phyloP scores from a whole-genome alignment of 1,140 invertebrate species.

The Scylla paramamosain region DNA sequence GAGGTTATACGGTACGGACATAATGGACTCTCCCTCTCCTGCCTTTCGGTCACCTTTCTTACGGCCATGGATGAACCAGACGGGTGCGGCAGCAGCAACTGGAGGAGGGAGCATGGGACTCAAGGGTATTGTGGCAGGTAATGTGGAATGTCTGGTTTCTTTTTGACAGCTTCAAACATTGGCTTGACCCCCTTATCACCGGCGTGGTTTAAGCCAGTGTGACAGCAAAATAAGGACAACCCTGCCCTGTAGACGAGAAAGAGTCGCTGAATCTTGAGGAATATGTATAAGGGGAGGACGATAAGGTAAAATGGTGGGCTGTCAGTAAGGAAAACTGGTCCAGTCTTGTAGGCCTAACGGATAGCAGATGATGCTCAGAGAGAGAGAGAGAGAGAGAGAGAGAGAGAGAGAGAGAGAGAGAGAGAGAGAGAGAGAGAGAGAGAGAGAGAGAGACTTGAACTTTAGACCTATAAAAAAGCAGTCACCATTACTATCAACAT shows the following conservation, averaged over 20 bases:
- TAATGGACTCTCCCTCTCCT: slow-evolving; percentile 63
- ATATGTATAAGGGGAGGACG: not conserved
- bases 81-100: slow-evolving; percentile 47
- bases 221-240: not conserved
- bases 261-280: not conserved
- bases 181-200: not conserved
- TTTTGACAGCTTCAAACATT: not conserved
- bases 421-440: not conserved
- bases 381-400: not conserved
- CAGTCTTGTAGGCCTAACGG: not conserved
- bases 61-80: slow-evolving; percentile 57
- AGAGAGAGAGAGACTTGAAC: not conserved
- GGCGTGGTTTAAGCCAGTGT: not conserved
- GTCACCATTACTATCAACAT: not conserved
- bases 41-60: slow-evolving; percentile 63
- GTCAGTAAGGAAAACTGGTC: not conserved
- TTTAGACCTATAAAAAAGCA: not conserved
- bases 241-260: not conserved
- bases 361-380: not conserved
- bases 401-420: too few relatives aligned
- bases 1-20: not conserved
- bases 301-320: not conserved
- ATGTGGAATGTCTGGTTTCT: not conserved
- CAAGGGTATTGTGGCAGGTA: slow-evolving; percentile 65
- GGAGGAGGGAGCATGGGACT: slow-evolving; percentile 52